Base-by-base conservation (phyloP, 2,888 invertebrate genomes). In the Auanema freiburgensis region DNA sequence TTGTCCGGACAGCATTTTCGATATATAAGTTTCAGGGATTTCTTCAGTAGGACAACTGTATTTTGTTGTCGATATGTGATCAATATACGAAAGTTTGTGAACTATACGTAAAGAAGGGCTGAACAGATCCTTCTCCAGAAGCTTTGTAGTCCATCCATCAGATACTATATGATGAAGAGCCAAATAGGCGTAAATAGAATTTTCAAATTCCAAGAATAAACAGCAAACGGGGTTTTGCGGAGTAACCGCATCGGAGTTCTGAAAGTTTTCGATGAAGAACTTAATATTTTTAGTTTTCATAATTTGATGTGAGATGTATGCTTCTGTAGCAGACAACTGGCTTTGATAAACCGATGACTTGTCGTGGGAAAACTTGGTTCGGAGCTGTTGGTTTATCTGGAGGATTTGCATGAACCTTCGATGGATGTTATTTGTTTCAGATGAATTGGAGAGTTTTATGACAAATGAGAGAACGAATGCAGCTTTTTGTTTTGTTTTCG, bases 121-220 rank as follows among this genome's bases (percentile, higher is more conserved):
- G 33, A 33, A 8, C 12, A 63, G 14, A 11, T 63, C 58, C 14
- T 52, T 43, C 41, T 57, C 58, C 53, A 63, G 23, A 4, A 57
- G 51, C 12, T 41, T 63, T 0, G 73, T 73, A 6, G 67, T 65
- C 62, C 68, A 63, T 2, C 72, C 76, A 51, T 76, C 76, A 21
- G 69, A 68, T 10, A 71, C 63, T 18, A 76, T 50, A 58, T 76
- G 76, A 56, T 72, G 72, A 18, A 76, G 62, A 24, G 68, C 67
- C 5, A 73, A 50, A 43, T 73, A 56, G 4, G 68, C 64, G 8
- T 33, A 33, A 8, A 33, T 33, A 33, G 8, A 3, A 3, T 33
- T 8, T 5, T 33, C 33, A 8, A 33, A 33, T 33, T 33, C 33
- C 8, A 33, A 33, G 33, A 33, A 33, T 5, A 33, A 8, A 33